These are phyloP conservation scores for Melangyna quadrimaculata DNA, from an alignment of 2,888 invertebrate genomes.

Conservation along the genomic window DNA sequence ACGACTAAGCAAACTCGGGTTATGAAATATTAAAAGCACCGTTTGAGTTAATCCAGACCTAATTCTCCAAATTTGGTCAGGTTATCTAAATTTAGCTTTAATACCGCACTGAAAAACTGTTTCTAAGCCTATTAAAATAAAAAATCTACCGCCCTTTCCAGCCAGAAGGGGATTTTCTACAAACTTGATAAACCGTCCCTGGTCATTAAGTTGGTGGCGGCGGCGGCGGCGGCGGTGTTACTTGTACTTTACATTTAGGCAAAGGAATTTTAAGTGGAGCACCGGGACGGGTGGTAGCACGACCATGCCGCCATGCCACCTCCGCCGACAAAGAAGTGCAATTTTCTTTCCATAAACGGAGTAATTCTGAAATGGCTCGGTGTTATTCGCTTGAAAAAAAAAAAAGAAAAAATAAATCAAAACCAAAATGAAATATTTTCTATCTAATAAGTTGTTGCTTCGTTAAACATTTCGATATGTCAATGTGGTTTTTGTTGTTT, in stretches of 20 bases:
- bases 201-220: conserved; percentile 1
- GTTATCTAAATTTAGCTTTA: no score
- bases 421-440: conserved; percentile 65
- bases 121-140: no score
- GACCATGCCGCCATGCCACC: conserved; percentile 59
- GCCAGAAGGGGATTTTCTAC: no score
- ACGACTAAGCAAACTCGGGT: no score
- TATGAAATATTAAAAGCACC: no score
- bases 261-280: conserved; percentile 64
- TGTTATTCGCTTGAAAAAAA: conserved; percentile 14
- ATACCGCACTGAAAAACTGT: no score
- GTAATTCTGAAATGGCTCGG: conserved; percentile 2
- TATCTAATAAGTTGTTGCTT: conserved; percentile 23
- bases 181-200: background rate
- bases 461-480: background rate
- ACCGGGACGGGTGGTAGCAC: conserved; percentile 47
- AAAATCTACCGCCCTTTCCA: no score
- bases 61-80: no score
- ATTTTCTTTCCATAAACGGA: conserved; percentile 61
- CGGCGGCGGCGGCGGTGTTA: conserved; percentile 23
- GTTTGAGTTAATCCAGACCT: no score
- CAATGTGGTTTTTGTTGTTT: conserved; percentile 1
- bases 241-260: conserved; percentile 41
- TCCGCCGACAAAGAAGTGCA: conserved; percentile 70
- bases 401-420: conserved; percentile 21